Percentiles rank a stretch among this genome's conserved stretches.
phyloP scores from a whole-genome alignment of 2,797 vertebrate species.

The Syndactyla subalaris region DNA sequence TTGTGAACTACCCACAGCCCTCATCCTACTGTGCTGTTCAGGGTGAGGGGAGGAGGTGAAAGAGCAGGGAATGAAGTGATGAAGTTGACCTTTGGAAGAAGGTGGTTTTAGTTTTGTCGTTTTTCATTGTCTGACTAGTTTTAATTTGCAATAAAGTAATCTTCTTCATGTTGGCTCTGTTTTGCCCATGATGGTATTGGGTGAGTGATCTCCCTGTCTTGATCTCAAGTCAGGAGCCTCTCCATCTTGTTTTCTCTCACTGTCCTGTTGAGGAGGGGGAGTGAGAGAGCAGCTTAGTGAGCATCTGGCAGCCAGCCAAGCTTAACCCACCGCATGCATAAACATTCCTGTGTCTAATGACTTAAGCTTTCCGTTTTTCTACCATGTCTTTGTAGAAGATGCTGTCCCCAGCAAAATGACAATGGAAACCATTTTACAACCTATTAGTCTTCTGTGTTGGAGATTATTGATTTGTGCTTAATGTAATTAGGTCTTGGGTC shows the following conservation, averaged over 20 bases:
- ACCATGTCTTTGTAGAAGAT: background rate
- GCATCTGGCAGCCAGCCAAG: background rate
- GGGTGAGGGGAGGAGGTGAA: background rate
- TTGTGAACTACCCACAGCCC: background rate
- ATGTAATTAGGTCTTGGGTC: background rate
- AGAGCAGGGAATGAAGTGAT: background rate
- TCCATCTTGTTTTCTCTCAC: background rate
- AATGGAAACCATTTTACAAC: background rate
- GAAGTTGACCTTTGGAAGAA: background rate
- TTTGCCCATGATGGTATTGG: background rate
- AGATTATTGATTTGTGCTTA: background rate
- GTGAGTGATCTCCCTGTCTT: background rate
- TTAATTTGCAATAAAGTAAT: background rate
- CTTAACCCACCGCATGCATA: background rate
- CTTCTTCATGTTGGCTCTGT: background rate
- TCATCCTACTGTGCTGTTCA: rapidly evolving
- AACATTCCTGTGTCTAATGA: background rate
- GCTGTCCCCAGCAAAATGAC: background rate
- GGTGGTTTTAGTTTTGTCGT: background rate
- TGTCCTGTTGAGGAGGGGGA: background rate
- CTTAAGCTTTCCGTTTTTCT: background rate
- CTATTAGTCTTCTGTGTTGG: background rate
- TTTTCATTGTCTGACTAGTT: background rate
- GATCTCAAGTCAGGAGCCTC: background rate
- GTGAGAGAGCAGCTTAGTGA: background rate